Evolutionary conservation across 2,113 vertebrate genomes (phyloP).

Genomic region (Nothobranchius furzeri): DNA sequence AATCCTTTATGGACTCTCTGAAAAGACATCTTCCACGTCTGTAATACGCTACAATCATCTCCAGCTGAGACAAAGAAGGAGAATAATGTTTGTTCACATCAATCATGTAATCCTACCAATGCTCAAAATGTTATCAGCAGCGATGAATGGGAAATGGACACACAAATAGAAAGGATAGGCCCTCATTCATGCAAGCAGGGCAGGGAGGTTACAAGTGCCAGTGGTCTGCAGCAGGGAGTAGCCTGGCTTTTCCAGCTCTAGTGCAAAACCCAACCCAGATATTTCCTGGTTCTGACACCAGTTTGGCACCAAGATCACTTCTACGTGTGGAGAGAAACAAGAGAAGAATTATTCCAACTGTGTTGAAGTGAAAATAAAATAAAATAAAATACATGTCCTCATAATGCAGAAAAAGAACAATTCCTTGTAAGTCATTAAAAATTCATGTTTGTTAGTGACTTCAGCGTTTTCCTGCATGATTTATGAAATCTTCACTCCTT

Average conservation of each 20-base stretch:
- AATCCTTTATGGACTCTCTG: no score
- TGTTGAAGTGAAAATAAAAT: conserved; percentile 28
- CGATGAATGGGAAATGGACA: conserved; percentile 10
- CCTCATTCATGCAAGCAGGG: conserved; percentile 13
- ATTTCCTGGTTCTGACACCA: conserved; percentile 71
- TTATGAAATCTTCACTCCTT: no score
- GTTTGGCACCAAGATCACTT: conserved; percentile 45
- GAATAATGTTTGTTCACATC: not conserved
- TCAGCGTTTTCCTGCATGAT: no score
- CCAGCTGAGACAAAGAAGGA: not conserved
- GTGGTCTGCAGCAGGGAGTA: conserved; percentile 63
- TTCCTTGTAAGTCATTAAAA: conserved; percentile 27
- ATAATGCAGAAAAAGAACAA: conserved; percentile 42
- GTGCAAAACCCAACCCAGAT: conserved; percentile 62
- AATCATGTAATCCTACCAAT: not conserved
- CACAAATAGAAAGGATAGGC: conserved; percentile 11
- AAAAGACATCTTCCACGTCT: not conserved
- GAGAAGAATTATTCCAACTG: conserved; percentile 43
- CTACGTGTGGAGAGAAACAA: conserved; percentile 38
- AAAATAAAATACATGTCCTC: conserved; percentile 51
- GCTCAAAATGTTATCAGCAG: not conserved
- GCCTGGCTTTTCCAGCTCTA: conserved; percentile 58
- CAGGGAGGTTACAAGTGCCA: conserved; percentile 28
- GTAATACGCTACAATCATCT: not conserved
- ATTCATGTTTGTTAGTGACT: no score